Evolutionary conservation across 1,140 invertebrate genomes (phyloP).

Genomic region (Bombus pyrosoma): DNA sequence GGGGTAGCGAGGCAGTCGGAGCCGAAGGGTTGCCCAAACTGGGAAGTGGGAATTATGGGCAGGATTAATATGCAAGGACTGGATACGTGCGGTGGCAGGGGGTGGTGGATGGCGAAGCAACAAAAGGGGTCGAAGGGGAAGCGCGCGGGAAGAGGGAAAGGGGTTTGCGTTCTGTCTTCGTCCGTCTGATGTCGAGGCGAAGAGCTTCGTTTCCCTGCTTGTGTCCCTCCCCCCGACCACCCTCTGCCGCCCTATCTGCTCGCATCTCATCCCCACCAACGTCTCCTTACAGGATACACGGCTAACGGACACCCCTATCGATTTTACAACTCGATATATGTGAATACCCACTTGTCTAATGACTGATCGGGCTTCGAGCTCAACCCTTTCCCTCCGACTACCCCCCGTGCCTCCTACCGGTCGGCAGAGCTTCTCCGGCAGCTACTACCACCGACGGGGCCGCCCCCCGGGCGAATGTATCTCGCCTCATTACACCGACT

Average conservation of each 20-base stretch:
- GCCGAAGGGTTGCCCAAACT: constrained; percentile 83
- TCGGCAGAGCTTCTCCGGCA: constrained; percentile 65
- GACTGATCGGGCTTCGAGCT: constrained; percentile 81
- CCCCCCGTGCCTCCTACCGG: constrained; percentile 51
- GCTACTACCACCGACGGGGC: constrained; percentile 54
- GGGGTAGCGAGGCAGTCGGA: constrained; percentile 72
- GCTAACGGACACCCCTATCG: constrained; percentile 82
- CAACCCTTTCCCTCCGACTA: constrained; percentile 76
- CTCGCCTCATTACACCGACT: constrained; percentile 77
- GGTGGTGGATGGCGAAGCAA: constrained; percentile 79
- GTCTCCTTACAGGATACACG: constrained; percentile 81
- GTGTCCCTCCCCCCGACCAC: constrained; percentile 30
- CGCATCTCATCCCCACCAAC: constrained; percentile 78
- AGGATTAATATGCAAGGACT: constrained; percentile 84
- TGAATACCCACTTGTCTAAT: constrained; percentile 83
- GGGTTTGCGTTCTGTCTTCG: constrained; percentile 60
- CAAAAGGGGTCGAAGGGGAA: constrained; percentile 81
- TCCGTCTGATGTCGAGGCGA: constrained; percentile 55
- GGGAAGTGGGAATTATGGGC: constrained; percentile 83
- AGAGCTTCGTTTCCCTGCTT: constrained; percentile 58
- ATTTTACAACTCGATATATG: constrained; percentile 83
- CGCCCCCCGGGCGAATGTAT: constrained; percentile 69
- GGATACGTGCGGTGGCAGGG: constrained; percentile 80
- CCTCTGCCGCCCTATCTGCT: constrained; percentile 65
- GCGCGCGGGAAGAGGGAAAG: constrained; percentile 71